Base-by-base conservation (phyloP, 2,113 vertebrate species). In the Rattus norvegicus region DNA sequence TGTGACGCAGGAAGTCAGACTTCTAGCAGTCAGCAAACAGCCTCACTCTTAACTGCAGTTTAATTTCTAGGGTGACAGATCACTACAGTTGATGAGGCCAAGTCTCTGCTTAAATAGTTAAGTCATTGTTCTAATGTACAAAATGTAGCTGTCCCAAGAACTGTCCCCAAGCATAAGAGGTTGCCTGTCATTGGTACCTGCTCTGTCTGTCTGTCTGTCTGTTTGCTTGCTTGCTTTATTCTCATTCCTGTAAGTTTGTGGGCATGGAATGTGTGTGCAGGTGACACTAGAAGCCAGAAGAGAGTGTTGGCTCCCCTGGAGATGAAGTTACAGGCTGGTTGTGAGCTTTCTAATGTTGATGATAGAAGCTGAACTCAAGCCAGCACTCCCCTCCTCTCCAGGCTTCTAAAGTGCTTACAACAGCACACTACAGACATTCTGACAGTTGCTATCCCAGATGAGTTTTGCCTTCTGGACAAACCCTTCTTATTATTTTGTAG, bases 41-140 rank as follows among this genome's bases (percentile, higher is more conserved):
- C 54, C 52, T 91, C 26, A 59, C 28, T 67, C 39, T 49, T 91
- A 47, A 76, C 33, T 77, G n/a, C 63, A 86, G 24, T 89, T 49
- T 76, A 80, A 89, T 92, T 89, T 91, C 30, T 88, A 88, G 77
- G 16, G 67, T 84, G 54, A 88, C 59, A 94, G 70, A 61, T 65
- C 30, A 77, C 8, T 8, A 1, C 8, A 28, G 61, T 94, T 90
- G 85, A 12, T 84, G 56, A 92, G 76, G 69, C 20, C 47, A 24
- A 22, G 22, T 84, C 59, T 85, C 81, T 49, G 39, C 54, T 67
- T 93, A 75, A 30, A 20, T 69, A 4, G 52, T 91, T 49, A 67
- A 63, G 69, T 30, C 22, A 3, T 54, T 69, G 43, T 59, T 93
- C 75, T 49, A 49, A 39, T n/a, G 28, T n/a, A 19, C n/a, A 43